A percentile compares a stretch with the other conserved stretches of the same genome.
Evolutionary conservation across 2,113 vertebrate species (phyloP).

Genomic region (Boulengeromyrus knoepffleri): DNA sequence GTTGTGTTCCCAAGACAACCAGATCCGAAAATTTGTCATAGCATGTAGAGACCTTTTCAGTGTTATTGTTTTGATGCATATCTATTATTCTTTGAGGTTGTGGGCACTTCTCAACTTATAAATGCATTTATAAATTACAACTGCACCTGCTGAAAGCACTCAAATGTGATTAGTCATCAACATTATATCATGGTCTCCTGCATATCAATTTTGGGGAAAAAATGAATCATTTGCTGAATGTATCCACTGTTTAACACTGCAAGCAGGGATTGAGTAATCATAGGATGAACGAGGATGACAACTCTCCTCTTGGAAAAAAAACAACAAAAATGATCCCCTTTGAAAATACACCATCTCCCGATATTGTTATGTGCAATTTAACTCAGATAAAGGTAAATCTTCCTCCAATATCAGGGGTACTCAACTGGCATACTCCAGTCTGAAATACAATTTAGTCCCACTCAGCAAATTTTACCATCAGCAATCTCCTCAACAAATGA

Average conservation of each 20-base stretch:
- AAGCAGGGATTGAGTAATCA: not conserved
- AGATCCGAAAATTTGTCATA: not conserved
- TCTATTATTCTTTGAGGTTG: not conserved
- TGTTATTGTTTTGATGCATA: not conserved
- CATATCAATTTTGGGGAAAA: not conserved
- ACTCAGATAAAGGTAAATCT: not conserved
- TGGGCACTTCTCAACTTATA: not conserved
- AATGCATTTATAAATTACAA: not conserved
- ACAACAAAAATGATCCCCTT: not conserved
- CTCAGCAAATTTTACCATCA: not conserved
- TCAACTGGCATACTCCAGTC: not conserved
- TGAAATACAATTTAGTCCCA: not conserved
- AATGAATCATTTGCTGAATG: not conserved
- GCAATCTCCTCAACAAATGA: not conserved
- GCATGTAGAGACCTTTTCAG: not conserved
- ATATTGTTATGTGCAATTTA: not conserved
- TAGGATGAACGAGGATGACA: not conserved
- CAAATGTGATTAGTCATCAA: not conserved
- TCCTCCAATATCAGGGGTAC: not conserved
- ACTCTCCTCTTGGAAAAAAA: not conserved
- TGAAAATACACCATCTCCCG: not conserved
- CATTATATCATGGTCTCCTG: not conserved
- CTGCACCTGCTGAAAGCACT: not conserved
- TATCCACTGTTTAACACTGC: not conserved
- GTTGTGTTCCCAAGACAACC: not conserved